Evolutionary conservation across 1,140 invertebrate genomes (phyloP).

Genomic region (Agrypnia vestita): DNA sequence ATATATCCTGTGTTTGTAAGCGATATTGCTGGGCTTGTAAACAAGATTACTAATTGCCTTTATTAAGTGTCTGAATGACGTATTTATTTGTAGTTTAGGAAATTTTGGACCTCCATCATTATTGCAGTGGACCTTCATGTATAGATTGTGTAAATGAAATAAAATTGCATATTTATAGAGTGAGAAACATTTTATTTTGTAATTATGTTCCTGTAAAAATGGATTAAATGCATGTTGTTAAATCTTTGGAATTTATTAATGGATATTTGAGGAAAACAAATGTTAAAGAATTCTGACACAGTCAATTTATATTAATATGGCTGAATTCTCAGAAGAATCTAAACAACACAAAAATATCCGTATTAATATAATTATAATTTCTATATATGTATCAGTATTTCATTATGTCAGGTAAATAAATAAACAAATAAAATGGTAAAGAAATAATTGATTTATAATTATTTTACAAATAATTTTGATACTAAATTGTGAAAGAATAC

Average conservation of each 20-base stretch:
- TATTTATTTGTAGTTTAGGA: no score
- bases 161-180: conserved; percentile 16
- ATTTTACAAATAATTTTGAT: no score
- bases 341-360: conserved; percentile 36
- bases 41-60: no score
- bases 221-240: conserved; percentile 49
- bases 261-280: conserved; percentile 39
- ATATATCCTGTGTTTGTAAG: no score
- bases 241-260: conserved; percentile 49
- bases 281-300: conserved; percentile 41
- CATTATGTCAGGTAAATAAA: conserved; percentile 32
- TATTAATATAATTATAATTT: conserved; percentile 22
- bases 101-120: no score
- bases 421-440: conserved; percentile 26
- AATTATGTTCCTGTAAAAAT: conserved; percentile 47
- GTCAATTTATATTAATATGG: conserved; percentile 44
- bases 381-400: conserved; percentile 5
- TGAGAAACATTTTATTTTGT: conserved; percentile 49
- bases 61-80: no score
- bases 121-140: no score
- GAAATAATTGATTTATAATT: background rate
- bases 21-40: no score
- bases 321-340: conserved; percentile 42
- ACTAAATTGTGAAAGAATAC: no score
- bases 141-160: background rate